Conservation (phyloP, 2,797 vertebrate species). For the Myotis daubentonii region DNA sequence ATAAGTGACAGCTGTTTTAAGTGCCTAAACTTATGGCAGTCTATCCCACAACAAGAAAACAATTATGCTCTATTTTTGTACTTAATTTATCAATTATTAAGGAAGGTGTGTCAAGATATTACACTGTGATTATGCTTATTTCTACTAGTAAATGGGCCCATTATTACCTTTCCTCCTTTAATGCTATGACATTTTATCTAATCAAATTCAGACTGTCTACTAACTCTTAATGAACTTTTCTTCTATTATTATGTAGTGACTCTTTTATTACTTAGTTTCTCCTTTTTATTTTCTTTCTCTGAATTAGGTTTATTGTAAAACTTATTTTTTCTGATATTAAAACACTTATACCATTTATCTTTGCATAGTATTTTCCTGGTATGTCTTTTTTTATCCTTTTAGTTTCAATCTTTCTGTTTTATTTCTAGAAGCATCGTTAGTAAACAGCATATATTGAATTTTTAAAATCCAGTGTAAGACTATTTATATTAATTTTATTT, state of each 20-base stretch:
- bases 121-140: background rate
- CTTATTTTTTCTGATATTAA: background rate
- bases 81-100: constrained; percentile 2
- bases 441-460: background rate
- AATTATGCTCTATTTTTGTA: background rate
- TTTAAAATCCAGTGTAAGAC: background rate
- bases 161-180: constrained; percentile 34
- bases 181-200: background rate
- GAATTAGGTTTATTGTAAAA: background rate
- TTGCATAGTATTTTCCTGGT: background rate
- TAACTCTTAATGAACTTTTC: background rate
- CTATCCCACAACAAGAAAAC: background rate
- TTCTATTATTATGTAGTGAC: background rate
- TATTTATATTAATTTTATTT: background rate
- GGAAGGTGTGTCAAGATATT: background rate
- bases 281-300: background rate
- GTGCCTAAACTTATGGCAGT: background rate
- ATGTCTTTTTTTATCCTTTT: background rate
- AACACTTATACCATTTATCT: background rate
- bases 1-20: background rate
- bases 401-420: background rate
- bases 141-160: background rate
- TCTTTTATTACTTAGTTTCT: background rate
- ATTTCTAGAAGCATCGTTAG: background rate
- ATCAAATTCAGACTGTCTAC: background rate